Base-by-base conservation (phyloP, 1,140 invertebrate species). In the Gryon sp. region DNA sequence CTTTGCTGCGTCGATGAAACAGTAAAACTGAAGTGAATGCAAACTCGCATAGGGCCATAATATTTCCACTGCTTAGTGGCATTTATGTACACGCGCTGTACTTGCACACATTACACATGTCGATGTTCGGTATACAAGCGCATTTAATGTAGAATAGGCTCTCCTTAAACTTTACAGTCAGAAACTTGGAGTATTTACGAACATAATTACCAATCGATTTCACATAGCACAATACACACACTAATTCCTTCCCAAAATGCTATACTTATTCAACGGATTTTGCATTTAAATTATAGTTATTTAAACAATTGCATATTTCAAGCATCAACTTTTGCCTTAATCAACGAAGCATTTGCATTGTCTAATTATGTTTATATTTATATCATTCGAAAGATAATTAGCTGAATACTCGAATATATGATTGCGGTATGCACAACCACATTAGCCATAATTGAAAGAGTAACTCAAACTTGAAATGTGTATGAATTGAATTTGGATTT, bases 151-250 rank as follows among this genome's bases (percentile, higher is more conserved):
- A 6, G 40, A 40, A 68, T 40, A 40, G 53, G n/a, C n/a, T 52
- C 53, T 69, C 45, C 65, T 69, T 60, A 69, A 69, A 59, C 65
- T 69, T 59, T 50, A 30, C 22, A 59, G 53, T 22, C 45, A 12
- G 12, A 5, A 69, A 50, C 34, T 59, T 32, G 6, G 43, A 43
- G 53, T 70, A 57, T 70, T 60, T 45, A 50, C 46, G 34, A 20
- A 60, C 26, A 60, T 70, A 70, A 60, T 70, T 60, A 52, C 22
- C 52, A 70, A 70, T 60, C 55, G 66, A 70, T 70, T 60, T 43
- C 20, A 28, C 36, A n/a, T n/a, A 24, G 36, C 26, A n/a, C 15
- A 8, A 12, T 14, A 14, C 26, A 60, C 48, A 70, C n/a, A n/a
- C n/a, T n/a, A 70, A 26, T 59, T 24, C 50, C 50, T 3, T 4